Conservation (phyloP, 2,797 vertebrate species). For the Enteromius radiatus region DNA sequence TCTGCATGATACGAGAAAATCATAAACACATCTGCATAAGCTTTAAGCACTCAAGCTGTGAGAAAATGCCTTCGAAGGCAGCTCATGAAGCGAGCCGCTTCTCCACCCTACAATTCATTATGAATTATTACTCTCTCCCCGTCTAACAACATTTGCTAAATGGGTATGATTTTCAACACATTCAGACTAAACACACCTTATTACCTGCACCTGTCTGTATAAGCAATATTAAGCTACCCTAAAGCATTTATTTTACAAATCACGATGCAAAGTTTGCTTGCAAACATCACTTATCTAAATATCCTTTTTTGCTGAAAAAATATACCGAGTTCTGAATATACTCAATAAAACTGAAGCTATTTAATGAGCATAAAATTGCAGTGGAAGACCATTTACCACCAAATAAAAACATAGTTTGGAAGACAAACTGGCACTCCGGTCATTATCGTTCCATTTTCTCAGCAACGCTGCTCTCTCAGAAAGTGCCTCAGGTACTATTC, state of each 20-base stretch:
- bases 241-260: not conserved
- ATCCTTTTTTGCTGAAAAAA: not conserved
- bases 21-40: conserved; percentile 3
- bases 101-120: not conserved
- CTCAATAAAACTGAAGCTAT: not conserved
- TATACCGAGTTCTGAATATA: not conserved
- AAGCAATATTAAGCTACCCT: not conserved
- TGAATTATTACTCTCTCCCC: not conserved
- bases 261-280: not conserved
- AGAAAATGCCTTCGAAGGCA: not conserved
- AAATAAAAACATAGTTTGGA: conserved; percentile 38
- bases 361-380: conserved; percentile 20
- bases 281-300: not conserved
- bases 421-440: conserved; percentile 24
- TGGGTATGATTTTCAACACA: not conserved
- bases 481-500: conserved; percentile 56
- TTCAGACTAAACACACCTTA: not conserved
- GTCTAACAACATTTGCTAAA: not conserved
- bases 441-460: conserved; percentile 24
- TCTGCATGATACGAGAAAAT: not conserved
- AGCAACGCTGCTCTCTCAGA: conserved; percentile 9
- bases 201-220: not conserved
- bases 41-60: not conserved
- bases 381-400: not conserved
- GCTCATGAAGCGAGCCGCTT: not conserved